phyloP scores from a whole-genome alignment of 2,888 invertebrate genomes.

The Eupithecia subfuscata region DNA sequence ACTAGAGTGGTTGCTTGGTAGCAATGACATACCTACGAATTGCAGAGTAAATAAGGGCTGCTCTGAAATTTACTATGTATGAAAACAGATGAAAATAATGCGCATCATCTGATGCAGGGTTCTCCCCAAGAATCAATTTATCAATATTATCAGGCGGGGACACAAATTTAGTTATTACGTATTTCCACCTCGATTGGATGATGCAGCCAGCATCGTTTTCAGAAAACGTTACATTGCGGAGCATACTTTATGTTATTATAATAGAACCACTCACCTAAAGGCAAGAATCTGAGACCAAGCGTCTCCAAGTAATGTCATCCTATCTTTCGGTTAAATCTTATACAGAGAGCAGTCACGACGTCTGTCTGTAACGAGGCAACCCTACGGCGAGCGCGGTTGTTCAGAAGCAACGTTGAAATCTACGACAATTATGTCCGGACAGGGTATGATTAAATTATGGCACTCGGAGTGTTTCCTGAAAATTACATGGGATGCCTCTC shows the following conservation, averaged over 20 bases:
- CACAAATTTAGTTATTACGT: neutral
- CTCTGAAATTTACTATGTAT: neutral
- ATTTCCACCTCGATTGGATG: neutral
- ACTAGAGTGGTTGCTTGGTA: slow-evolving; percentile 64
- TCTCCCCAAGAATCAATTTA: neutral
- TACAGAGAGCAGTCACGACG: slow-evolving; percentile 7
- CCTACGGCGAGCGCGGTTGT: slow-evolving; percentile 51
- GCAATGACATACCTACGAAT: slow-evolving; percentile 76
- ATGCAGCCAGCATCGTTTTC: neutral
- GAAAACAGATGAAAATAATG: neutral
- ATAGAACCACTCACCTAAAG: neutral
- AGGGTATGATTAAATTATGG: slow-evolving; percentile 83
- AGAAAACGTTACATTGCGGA: no score
- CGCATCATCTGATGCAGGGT: neutral
- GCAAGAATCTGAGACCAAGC: neutral
- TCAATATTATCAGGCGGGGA: neutral
- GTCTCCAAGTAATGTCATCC: neutral
- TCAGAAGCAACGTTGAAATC: slow-evolving; percentile 76
- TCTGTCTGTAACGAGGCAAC: slow-evolving; percentile 18
- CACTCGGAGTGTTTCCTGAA: slow-evolving; percentile 82
- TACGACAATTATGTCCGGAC: slow-evolving; percentile 78
- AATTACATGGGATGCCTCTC: slow-evolving; percentile 82
- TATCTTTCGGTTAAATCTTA: neutral
- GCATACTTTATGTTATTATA: neutral
- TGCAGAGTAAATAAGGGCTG: slow-evolving; percentile 46